A percentile compares a stretch with the other conserved stretches of the same genome.
These are phyloP conservation scores for Bhutanitis thaidina DNA, from an alignment of 2,888 invertebrate species.

Conservation along the genomic window DNA sequence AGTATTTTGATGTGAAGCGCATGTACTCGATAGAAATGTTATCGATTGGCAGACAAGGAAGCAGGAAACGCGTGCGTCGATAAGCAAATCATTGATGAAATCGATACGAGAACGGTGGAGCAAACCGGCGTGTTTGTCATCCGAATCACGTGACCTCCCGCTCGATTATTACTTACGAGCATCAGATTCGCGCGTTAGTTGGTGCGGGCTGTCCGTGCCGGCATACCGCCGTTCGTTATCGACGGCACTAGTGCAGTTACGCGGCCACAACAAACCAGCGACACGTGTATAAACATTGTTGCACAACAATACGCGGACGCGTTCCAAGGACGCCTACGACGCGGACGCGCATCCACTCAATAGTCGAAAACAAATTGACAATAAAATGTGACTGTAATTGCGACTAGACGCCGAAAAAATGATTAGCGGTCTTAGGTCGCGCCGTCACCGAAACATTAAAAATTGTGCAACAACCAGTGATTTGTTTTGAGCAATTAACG, in stretches of 20 bases:
- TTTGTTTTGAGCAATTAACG: conserved; percentile 39
- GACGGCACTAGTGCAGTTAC: conserved; percentile 40
- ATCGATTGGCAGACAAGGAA: conserved; percentile 10
- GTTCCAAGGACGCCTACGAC: conserved; percentile 54
- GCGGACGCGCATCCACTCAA: conserved; percentile 26
- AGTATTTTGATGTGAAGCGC: no score
- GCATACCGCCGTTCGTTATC: conserved; percentile 62
- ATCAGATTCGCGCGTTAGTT: conserved; percentile 67
- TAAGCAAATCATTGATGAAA: conserved; percentile 41
- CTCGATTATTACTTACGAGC: conserved; percentile 59
- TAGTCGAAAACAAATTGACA: conserved; percentile 4
- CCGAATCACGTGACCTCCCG: conserved; percentile 72
- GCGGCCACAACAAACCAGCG: conserved; percentile 56
- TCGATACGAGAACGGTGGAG: conserved; percentile 46
- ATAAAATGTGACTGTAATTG: conserved; percentile 22
- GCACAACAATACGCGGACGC: conserved; percentile 72
- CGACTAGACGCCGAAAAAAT: conserved; percentile 18
- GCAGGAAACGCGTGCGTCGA: conserved; percentile 20
- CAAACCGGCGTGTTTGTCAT: conserved; percentile 63
- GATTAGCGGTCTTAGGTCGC: conserved; percentile 2
- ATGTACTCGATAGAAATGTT: no score
- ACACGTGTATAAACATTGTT: conserved; percentile 78
- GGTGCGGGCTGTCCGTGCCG: conserved; percentile 61
- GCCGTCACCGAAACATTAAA: conserved; percentile 37
- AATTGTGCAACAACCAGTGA: conserved; percentile 42